Percentiles rank a stretch among this genome's conserved stretches.
These are phyloP conservation scores for Cottoperca gobio DNA, from an alignment of 2,797 vertebrate genomes.

Conservation along the genomic window DNA sequence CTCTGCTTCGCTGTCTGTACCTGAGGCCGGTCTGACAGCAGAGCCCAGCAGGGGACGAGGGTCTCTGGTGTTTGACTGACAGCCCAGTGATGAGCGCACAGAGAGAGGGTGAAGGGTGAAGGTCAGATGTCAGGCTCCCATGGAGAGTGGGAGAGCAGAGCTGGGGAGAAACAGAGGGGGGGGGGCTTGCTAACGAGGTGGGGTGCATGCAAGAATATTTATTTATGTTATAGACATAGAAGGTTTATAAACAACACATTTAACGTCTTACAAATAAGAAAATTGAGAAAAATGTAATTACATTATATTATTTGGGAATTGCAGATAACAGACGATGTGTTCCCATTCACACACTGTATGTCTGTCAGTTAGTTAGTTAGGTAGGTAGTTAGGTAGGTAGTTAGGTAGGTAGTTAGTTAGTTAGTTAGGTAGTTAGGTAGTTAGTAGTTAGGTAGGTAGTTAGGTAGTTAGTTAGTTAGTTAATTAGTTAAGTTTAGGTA, in stretches of 20 bases:
- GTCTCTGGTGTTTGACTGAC: slow-evolving; percentile 80
- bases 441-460: too few relatives aligned
- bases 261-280: neutral
- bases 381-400: too few relatives aligned
- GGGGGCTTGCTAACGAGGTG: slow-evolving; percentile 67
- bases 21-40: slow-evolving; percentile 56
- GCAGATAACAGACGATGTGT: neutral
- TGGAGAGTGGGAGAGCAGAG: slow-evolving; percentile 50
- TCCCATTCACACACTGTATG: neutral
- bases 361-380: too few relatives aligned
- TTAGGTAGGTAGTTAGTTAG: too few relatives aligned
- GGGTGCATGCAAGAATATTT: neutral
- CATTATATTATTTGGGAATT: neutral
- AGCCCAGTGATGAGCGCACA: slow-evolving; percentile 63
- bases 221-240: neutral
- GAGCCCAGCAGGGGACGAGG: slow-evolving; percentile 66
- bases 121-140: slow-evolving; percentile 76
- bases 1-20: slow-evolving; percentile 56
- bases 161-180: slow-evolving; percentile 21
- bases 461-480: too few relatives aligned
- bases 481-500: too few relatives aligned
- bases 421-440: too few relatives aligned
- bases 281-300: neutral
- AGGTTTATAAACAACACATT: neutral
- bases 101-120: slow-evolving; percentile 71